Conservation (phyloP, 2,888 invertebrate species). For the Sipha maydis region DNA sequence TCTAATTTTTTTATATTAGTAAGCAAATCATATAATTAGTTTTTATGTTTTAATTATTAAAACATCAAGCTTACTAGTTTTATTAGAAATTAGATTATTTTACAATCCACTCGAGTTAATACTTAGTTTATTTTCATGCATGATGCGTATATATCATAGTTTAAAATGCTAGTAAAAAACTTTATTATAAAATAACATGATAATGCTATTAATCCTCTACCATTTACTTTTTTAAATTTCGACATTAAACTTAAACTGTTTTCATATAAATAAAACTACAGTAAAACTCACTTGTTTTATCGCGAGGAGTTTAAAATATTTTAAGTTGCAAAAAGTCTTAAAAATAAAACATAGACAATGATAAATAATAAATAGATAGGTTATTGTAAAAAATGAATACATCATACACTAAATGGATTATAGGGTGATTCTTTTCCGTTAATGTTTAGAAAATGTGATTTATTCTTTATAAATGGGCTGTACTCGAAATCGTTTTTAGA, state of each 20-base stretch:
- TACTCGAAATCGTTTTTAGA: neutral
- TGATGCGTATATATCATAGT: too few relatives aligned
- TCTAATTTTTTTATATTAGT: too few relatives aligned
- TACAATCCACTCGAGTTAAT: too few relatives aligned
- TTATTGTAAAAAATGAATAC: too few relatives aligned
- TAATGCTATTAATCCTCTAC: neutral
- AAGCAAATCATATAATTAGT: too few relatives aligned
- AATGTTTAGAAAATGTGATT: neutral
- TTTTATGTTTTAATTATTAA: too few relatives aligned
- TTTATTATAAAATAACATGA: too few relatives aligned
- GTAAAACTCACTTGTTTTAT: neutral
- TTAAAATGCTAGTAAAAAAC: too few relatives aligned
- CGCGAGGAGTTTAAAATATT: too few relatives aligned
- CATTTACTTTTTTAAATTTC: neutral
- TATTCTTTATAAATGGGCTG: conserved; percentile 9
- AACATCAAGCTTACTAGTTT: too few relatives aligned
- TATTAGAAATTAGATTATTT: too few relatives aligned
- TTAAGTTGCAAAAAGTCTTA: neutral
- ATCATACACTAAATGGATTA: neutral
- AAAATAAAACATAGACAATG: neutral
- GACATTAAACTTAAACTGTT: neutral
- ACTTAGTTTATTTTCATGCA: too few relatives aligned
- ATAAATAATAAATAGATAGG: neutral
- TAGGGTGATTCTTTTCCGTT: neutral
- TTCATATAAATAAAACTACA: neutral